Percentiles rank a stretch among this genome's conserved stretches.
phyloP scores from a whole-genome alignment of 2,113 vertebrate species.

The Haliaeetus leucogaster region DNA sequence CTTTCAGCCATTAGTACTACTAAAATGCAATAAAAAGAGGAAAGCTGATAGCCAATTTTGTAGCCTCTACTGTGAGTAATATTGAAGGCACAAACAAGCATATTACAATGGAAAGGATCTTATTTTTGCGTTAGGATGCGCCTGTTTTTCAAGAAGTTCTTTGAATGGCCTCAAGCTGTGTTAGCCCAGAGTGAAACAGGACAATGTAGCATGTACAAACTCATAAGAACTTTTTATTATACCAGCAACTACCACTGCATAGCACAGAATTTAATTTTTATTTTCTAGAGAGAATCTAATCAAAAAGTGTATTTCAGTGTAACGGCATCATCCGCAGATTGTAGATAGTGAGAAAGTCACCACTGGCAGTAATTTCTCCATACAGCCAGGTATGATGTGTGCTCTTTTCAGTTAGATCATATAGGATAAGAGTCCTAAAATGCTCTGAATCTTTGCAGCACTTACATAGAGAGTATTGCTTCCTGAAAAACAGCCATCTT shows the following conservation, averaged over 20 bases:
- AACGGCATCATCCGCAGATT: not conserved
- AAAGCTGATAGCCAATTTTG: not conserved
- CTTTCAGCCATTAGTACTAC: not conserved
- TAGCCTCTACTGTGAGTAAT: not conserved
- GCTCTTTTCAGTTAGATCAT: not conserved
- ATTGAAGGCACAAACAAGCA: not conserved
- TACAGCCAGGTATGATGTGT: not conserved
- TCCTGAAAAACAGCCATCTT: not conserved
- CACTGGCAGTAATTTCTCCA: not conserved
- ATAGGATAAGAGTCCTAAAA: not conserved
- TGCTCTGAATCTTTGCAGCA: not conserved
- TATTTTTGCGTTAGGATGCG: not conserved
- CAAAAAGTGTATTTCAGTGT: not conserved
- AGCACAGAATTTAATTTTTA: not conserved
- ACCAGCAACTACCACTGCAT: not conserved
- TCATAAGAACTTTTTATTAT: not conserved
- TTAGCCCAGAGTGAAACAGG: not conserved
- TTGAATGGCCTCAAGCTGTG: not conserved
- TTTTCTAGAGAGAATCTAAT: not conserved
- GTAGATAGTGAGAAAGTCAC: not conserved
- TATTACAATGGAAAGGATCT: not conserved
- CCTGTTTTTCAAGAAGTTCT: not conserved
- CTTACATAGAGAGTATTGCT: not conserved
- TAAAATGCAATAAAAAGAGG: not conserved
- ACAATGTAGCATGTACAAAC: not conserved